Conservation (phyloP, 2,113 vertebrate species). For the Dasypus novemcinctus region DNA sequence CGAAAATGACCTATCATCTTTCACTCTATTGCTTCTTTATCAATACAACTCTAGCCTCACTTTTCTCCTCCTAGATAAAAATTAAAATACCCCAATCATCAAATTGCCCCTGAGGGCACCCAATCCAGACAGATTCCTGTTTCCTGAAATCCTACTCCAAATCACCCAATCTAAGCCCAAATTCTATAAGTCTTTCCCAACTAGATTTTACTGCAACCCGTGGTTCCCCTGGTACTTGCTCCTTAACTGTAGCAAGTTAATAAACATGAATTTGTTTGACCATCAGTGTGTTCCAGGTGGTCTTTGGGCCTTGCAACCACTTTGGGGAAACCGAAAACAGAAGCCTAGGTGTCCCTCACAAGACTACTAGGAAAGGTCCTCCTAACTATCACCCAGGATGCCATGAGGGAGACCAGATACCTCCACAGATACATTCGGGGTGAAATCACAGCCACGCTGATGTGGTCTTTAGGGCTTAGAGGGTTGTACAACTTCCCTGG, state of each 20-base stretch:
- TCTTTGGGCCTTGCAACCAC: neutral
- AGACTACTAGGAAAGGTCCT: neutral
- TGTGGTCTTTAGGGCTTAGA: neutral
- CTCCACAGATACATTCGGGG: neutral
- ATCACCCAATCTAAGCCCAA: neutral
- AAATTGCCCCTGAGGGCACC: neutral
- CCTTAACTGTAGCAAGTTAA: neutral
- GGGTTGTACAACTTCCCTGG: too few species aligned
- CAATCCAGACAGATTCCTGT: neutral
- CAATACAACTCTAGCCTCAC: neutral
- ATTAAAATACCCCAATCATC: neutral
- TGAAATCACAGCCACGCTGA: accelerated
- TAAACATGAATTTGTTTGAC: neutral
- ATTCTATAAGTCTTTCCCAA: neutral
- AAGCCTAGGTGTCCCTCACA: neutral
- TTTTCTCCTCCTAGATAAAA: neutral
- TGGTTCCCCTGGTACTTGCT: neutral
- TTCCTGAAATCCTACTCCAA: neutral
- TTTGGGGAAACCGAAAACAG: neutral
- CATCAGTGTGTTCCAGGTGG: neutral
- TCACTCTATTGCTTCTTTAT: neutral
- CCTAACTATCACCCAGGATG: neutral
- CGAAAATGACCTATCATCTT: neutral
- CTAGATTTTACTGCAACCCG: neutral
- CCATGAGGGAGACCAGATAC: neutral